Evolutionary conservation across 92 coral and sea anemone genomes (phyloP).

Genomic region (Palythoa caribaeorum): DNA sequence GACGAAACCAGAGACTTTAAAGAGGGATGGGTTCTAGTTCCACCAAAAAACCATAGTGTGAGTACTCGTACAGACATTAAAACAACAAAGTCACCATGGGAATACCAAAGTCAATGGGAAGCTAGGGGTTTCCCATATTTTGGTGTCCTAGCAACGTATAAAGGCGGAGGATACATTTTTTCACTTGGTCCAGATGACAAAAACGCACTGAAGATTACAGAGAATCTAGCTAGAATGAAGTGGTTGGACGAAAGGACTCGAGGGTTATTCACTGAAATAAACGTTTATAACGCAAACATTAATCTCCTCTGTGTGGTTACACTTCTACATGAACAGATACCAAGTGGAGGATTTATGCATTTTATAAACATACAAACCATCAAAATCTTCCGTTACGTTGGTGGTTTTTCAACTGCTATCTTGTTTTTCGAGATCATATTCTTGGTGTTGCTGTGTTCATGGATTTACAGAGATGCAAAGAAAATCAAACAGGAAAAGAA

Average conservation of each 20-base stretch:
- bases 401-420: conserved; percentile 78
- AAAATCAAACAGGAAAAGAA: conserved; percentile 66
- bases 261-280: conserved; percentile 86
- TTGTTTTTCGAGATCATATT: conserved; percentile 82
- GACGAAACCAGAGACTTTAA: conserved; percentile 71
- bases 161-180: conserved; percentile 83
- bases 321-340: conserved; percentile 75
- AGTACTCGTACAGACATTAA: neutral
- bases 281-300: conserved; percentile 79
- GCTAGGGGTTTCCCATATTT: conserved; percentile 81
- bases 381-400: conserved; percentile 82
- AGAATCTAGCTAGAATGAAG: conserved; percentile 44
- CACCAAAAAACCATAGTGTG: conserved; percentile 40
- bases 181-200: conserved; percentile 76
- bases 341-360: conserved; percentile 78
- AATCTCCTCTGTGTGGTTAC: conserved; percentile 88
- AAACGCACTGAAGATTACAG: conserved; percentile 57
- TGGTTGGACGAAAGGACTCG: conserved; percentile 93
- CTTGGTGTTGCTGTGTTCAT: conserved; percentile 66
- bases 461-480: conserved; percentile 86
- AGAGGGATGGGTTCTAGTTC: conserved; percentile 62
- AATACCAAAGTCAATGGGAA: conserved; percentile 71
- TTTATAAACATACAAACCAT: conserved; percentile 82
- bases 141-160: conserved; percentile 85
- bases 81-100: conserved; percentile 24